Base-by-base conservation (phyloP, 2,113 vertebrate species). In the Istiophorus platypterus region DNA sequence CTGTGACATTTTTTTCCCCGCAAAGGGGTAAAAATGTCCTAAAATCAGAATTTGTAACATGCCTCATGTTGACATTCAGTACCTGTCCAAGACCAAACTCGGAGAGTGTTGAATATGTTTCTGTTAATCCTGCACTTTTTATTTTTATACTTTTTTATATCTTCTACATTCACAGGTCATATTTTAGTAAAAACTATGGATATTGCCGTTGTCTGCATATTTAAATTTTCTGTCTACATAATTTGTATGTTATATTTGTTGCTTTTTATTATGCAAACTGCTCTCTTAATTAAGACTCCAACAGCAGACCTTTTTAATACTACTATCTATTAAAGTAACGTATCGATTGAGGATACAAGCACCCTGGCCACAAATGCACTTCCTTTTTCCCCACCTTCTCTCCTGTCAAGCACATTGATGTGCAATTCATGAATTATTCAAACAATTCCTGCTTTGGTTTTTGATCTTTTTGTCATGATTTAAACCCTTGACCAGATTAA, bases 391-490 rank as follows among this genome's bases (percentile, higher is more conserved):
- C 59, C n/a, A 51, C 26, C 0, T 31, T 41, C 75, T 70, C 64
- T 51, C 63, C 71, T 78, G 75, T 91, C 85, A 82, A 76, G 69
- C 56, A 9, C 77, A 54, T 80, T 82, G 90, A 87, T 89, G 91
- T 85, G 72, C 79, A 39, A 41, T n/a, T 18, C 45, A 90, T 92
- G 81, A 89, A 94, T 94, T 89, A 94, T 95, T 94, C 80, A 92
- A 65, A 64, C 37, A 2, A n/a, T n/a, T n/a, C n/a, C 41, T 45
- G 49, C 45, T 85, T 89, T 76, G 47, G 49, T 81, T 86, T 71
- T 78, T 85, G 45, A 81, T 90, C 63, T 49, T 22, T 88, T 80
- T 78, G 68, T 89, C 59, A 72, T 72, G 77, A 73, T 77, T 76
- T 80, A 79, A 88, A 75, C 87, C 78, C 78, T 81, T 75, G 65